These are phyloP conservation scores for Lophotis ruficrista DNA, from an alignment of 2,113 vertebrate species.

Conservation along the genomic window DNA sequence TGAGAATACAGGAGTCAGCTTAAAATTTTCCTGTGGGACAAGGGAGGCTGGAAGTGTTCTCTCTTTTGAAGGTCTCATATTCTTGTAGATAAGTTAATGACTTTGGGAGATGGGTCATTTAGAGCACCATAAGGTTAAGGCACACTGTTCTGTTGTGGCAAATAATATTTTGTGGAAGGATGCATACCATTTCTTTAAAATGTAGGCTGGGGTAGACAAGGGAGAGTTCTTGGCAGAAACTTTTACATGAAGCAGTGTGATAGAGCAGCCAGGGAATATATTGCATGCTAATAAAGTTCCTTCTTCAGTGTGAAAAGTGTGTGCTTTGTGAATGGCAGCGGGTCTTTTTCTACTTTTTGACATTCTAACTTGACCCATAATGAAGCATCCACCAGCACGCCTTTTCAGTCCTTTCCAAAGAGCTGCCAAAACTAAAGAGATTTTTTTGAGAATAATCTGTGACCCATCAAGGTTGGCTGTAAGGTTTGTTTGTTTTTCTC, in stretches of 20 bases:
- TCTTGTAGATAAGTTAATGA: background rate
- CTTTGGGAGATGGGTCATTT: background rate
- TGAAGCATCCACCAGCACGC: background rate
- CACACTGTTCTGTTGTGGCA: background rate
- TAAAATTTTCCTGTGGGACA: background rate
- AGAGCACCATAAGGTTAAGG: background rate
- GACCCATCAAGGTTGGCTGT: conserved; percentile 15
- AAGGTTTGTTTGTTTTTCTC: conserved; percentile 57
- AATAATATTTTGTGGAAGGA: background rate
- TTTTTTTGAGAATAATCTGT: conserved; percentile 38
- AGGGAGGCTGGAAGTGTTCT: background rate
- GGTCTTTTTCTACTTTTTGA: conserved; percentile 30
- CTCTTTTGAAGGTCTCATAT: background rate
- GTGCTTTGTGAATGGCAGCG: conserved; percentile 17
- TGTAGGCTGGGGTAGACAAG: background rate
- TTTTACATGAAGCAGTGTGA: background rate
- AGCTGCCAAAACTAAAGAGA: conserved; percentile 8
- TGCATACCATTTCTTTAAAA: background rate
- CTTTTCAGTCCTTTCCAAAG: conserved; percentile 46
- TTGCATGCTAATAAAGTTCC: conserved; percentile 26
- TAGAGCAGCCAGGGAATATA: background rate
- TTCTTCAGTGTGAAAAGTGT: background rate
- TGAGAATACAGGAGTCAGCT: background rate
- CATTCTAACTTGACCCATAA: conserved; percentile 20
- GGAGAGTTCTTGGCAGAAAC: background rate